These are phyloP conservation scores for Conopomorpha cramerella DNA, from an alignment of 1,140 invertebrate genomes.

Conservation along the genomic window DNA sequence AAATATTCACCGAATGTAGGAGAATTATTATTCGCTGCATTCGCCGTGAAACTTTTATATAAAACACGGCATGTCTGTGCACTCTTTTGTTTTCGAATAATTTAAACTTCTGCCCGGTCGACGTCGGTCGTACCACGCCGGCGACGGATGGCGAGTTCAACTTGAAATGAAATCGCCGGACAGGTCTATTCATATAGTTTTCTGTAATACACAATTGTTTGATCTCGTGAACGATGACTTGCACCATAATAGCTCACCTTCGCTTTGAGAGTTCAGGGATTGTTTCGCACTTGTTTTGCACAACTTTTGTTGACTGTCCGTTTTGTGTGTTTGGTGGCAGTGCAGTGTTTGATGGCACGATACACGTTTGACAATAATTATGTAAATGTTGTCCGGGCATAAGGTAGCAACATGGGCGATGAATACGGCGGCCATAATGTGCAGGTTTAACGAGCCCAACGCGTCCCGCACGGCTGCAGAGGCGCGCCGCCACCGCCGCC, in stretches of 20 bases:
- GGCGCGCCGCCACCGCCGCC: background rate
- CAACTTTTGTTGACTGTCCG: no score
- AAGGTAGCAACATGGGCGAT: conserved; percentile 6
- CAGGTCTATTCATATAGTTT: background rate
- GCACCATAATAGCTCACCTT: no score
- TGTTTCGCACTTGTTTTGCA: no score
- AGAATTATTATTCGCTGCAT: conserved; percentile 7
- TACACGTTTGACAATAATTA: conserved; percentile 30
- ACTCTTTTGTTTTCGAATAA: conserved; percentile 13
- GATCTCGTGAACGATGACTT: no score
- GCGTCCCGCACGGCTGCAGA: conserved; percentile 3
- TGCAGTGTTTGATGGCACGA: no score
- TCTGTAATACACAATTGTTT: no score
- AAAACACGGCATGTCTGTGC: conserved; percentile 13
- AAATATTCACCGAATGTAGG: no score
- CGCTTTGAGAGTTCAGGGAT: no score
- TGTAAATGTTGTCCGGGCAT: conserved; percentile 30
- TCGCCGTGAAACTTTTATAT: conserved; percentile 10
- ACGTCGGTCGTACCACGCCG: conserved; percentile 1
- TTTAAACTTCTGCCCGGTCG: conserved; percentile 9
- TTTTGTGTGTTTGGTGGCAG: no score
- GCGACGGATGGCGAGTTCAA: no score
- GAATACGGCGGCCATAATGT: conserved; percentile 12
- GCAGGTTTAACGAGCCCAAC: conserved; percentile 7
- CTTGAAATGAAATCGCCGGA: background rate